Evolutionary conservation across 2,113 vertebrate species (phyloP).

Genomic region (Macquaria australasica): DNA sequence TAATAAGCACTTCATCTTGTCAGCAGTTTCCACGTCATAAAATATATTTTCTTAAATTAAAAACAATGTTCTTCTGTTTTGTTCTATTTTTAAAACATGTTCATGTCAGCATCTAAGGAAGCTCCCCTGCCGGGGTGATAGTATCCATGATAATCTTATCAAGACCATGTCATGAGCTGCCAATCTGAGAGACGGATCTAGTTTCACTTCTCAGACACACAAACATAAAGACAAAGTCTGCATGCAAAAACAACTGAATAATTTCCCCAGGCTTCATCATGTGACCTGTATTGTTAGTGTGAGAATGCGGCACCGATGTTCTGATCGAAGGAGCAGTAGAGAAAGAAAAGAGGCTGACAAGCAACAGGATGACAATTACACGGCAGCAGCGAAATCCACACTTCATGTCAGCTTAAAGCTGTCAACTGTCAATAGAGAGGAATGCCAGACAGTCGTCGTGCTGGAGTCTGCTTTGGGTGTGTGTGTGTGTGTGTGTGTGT

Average conservation of each 20-base stretch:
- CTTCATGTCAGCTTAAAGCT: slow-evolving; percentile 66
- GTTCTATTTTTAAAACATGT: no score
- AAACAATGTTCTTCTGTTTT: background rate
- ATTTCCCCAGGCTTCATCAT: slow-evolving; percentile 27
- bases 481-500: background rate
- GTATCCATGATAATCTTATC: background rate
- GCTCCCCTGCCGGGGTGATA: background rate
- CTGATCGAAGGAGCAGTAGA: slow-evolving; percentile 27
- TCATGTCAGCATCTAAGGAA: background rate
- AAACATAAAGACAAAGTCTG: slow-evolving; percentile 10
- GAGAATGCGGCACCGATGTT: slow-evolving; percentile 37
- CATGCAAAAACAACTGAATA: slow-evolving; percentile 13
- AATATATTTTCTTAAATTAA: no score
- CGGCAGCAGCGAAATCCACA: slow-evolving; percentile 68
- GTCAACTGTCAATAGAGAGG: slow-evolving; percentile 70
- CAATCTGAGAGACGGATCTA: slow-evolving; percentile 15
- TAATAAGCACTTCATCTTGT: no score
- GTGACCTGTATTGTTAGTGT: slow-evolving; percentile 43
- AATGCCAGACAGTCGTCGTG: slow-evolving; percentile 56
- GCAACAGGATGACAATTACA: slow-evolving; percentile 74
- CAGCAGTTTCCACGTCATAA: no score
- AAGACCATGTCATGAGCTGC: slow-evolving; percentile 13
- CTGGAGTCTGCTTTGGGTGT: slow-evolving; percentile 29
- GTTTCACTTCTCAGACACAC: slow-evolving; percentile 41
- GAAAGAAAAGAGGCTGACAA: slow-evolving; percentile 48